phyloP scores from a whole-genome alignment of 2,888 invertebrate genomes.

The Nipponacmea schrenckii region DNA sequence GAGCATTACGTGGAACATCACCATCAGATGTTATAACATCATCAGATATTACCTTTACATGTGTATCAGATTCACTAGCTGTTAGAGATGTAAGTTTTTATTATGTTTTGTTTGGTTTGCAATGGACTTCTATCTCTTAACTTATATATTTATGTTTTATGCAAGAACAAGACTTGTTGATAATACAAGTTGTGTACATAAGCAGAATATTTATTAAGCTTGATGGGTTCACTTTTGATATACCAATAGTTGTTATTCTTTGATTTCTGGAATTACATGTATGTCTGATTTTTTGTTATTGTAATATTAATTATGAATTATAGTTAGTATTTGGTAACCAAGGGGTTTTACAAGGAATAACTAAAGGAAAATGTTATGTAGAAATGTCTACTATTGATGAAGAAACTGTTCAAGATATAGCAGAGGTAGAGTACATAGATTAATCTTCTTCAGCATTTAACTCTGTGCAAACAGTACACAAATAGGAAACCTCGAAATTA shows the following conservation, averaged over 20 bases:
- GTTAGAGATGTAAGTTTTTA: conserved; percentile 84
- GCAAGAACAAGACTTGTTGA: too few relatives aligned
- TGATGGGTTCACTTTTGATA: too few relatives aligned
- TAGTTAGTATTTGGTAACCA: conserved; percentile 96
- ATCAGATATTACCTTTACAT: conserved; percentile 94
- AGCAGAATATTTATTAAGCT: too few relatives aligned
- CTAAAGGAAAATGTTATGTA: conserved; percentile 86
- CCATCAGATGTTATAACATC: conserved; percentile 92
- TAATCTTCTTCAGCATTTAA: background rate
- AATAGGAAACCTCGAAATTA: too few relatives aligned
- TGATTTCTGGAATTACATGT: too few relatives aligned
- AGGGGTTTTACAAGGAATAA: conserved; percentile 85
- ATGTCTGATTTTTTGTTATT: too few relatives aligned
- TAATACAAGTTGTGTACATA: too few relatives aligned
- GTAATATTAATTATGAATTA: conserved; percentile 31
- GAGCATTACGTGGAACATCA: conserved; percentile 86
- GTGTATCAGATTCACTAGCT: conserved; percentile 92
- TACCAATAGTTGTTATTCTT: too few relatives aligned
- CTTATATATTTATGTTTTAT: too few relatives aligned
- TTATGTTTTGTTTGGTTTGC: conserved; percentile 4
- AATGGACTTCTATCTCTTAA: conserved; percentile 1
- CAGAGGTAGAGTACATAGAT: conserved; percentile 72
- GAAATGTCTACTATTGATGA: conserved; percentile 97
- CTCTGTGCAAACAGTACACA: too few relatives aligned
- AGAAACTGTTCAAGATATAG: conserved; percentile 91